Evolutionary conservation across 2,888 invertebrate species (phyloP).

Genomic region (Lasioglossum morio): DNA sequence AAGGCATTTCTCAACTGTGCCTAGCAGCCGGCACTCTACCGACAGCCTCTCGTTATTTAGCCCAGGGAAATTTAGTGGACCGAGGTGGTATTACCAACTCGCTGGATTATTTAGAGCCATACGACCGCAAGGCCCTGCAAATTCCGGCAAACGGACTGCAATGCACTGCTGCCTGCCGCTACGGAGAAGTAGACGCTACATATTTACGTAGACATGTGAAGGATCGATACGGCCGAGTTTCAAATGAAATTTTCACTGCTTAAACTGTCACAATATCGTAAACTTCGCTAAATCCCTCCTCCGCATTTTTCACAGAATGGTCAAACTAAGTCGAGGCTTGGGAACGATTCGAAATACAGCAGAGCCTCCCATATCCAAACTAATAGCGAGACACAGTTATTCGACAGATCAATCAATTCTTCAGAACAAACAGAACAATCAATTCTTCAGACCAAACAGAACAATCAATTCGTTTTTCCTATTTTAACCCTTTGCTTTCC

Average conservation of each 20-base stretch:
- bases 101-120: conserved; percentile 69
- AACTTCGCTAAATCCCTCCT: not conserved
- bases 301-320: not conserved
- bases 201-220: conserved; percentile 45
- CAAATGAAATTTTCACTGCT: conserved; percentile 33
- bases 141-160: conserved; percentile 53
- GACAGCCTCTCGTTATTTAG: conserved; percentile 58
- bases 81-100: conserved; percentile 71
- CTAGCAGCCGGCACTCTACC: conserved; percentile 42
- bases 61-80: conserved; percentile 66
- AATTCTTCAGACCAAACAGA: too few species aligned
- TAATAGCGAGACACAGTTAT: not conserved
- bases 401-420: not conserved
- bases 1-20: conserved; percentile 56
- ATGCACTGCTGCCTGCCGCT: conserved; percentile 49
- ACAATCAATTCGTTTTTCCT: too few species aligned
- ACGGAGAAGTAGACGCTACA: conserved; percentile 28
- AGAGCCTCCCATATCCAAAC: not conserved
- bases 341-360: not conserved
- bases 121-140: conserved; percentile 67
- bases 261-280: not conserved
- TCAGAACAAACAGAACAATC: too few species aligned
- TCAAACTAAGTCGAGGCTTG: not conserved
- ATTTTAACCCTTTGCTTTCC: too few species aligned
- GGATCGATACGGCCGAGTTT: conserved; percentile 43